Evolutionary conservation across 2,113 vertebrate species (phyloP), one percentile per base, ranked within the genome.

Genomic region (Pogonocichla stellata): DNA sequence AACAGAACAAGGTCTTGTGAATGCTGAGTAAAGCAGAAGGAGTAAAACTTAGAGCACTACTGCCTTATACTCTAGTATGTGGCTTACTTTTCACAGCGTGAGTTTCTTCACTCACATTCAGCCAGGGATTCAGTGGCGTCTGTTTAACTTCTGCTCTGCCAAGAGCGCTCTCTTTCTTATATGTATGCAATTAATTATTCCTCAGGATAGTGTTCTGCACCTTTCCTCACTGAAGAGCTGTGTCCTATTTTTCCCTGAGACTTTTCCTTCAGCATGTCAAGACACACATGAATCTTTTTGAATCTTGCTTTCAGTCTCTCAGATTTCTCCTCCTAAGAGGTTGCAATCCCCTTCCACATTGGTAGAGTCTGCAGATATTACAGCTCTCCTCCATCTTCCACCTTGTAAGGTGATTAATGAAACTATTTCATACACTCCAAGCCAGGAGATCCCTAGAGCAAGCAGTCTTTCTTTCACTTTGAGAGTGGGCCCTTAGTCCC

Each of bases 61-160:
- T 96, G 94, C 92, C 69, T 78, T 80, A 91, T n/a, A 91, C 56
- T 66, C 72, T 54, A 60, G 56, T 71, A 88, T 94, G 91, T 66
- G 64, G 82, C 67, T 93, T 93, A 84, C 86, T 96, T 95, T 74
- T 90, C 96, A 92, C 94, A 95, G 92, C 8, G 0, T 83, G 96
- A 51, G 24, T 78, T 90, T 93, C 80, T 83, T 92, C 80, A 64
- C 53, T 96, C n/a, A 53, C 56, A 60, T 93, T 94, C 82, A 88
- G 45, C 80, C 38, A 54, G 42, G 60, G 51, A 92, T 83, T 94
- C 91, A 64, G 80, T 48, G 34, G 86, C 40, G 60, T 94, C 88
- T 96, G 95, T 88, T 93, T 90, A 84, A 92, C 25, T 91, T 95
- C 77, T 93, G 51, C 69, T 88, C 86, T 96, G 95, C 96, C 92